A percentile compares a stretch with the other conserved stretches of the same genome.
Evolutionary conservation across 1,140 invertebrate species (phyloP).

Genomic region (Diorhabda elongata): DNA sequence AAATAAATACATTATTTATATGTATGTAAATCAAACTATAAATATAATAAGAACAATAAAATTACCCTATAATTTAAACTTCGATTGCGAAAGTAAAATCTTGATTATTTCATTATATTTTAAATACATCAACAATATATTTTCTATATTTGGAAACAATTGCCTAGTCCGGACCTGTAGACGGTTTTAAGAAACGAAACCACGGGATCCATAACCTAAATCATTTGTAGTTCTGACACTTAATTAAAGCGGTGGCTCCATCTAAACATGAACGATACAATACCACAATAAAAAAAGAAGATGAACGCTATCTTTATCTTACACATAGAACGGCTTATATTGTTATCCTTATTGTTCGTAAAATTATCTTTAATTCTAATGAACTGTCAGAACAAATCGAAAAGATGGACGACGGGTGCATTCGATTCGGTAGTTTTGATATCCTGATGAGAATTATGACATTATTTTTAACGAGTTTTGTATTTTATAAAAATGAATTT

Average conservation of each 20-base stretch:
- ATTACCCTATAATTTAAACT: no score
- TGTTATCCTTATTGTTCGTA: slow-evolving; percentile 4
- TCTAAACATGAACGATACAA: neutral
- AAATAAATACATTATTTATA: no score
- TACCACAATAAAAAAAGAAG: slow-evolving; percentile 1
- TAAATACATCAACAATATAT: no score
- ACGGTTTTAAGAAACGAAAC: slow-evolving; percentile 21
- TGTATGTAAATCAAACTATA: no score
- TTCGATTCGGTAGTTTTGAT: slow-evolving; percentile 10
- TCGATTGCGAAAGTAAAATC: no score
- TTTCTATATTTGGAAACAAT: no score
- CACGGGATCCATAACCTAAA: slow-evolving; percentile 32
- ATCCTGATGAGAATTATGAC: neutral
- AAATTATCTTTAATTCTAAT: slow-evolving; percentile 9
- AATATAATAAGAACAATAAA: no score
- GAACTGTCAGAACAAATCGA: slow-evolving; percentile 19
- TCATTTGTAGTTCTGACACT: slow-evolving; percentile 39
- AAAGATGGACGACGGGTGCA: slow-evolving; percentile 10
- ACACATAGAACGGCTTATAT: neutral
- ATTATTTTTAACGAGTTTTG: neutral
- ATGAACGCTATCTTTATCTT: neutral
- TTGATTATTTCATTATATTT: no score
- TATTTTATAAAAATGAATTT: neutral
- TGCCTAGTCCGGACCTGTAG: slow-evolving; percentile 7
- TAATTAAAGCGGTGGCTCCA: slow-evolving; percentile 32